Percentiles rank a stretch among this genome's conserved stretches.
Conservation (phyloP, 1,140 invertebrate species). For the Ostrea edulis region DNA sequence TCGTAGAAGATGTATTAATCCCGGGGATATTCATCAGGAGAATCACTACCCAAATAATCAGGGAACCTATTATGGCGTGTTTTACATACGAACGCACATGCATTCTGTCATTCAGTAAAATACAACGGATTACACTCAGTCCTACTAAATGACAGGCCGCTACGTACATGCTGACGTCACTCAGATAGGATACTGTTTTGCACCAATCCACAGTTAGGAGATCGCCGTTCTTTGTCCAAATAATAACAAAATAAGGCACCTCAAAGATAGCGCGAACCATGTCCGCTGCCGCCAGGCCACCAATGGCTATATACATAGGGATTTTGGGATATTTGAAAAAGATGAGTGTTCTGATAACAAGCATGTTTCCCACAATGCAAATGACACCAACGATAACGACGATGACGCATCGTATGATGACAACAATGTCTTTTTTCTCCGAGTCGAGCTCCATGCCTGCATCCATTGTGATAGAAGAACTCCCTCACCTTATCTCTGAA, state of each 20-base stretch:
- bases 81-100: slow-evolving; percentile 61
- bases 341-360: slow-evolving; percentile 69
- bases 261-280: slow-evolving; percentile 65
- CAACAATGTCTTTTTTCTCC: slow-evolving; percentile 4
- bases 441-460: slow-evolving; percentile 23
- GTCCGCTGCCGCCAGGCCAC: slow-evolving; percentile 68
- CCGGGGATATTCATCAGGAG: slow-evolving; percentile 61
- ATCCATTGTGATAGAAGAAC: slow-evolving; percentile 70
- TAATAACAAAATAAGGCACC: slow-evolving; percentile 67
- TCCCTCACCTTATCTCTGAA: slow-evolving; percentile 54
- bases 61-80: slow-evolving; percentile 59
- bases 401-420: slow-evolving; percentile 64
- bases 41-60: slow-evolving; percentile 58
- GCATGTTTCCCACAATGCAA: slow-evolving; percentile 69
- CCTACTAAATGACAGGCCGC: slow-evolving; percentile 70
- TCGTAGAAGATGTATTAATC: slow-evolving; percentile 50
- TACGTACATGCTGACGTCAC: slow-evolving; percentile 64
- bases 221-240: slow-evolving; percentile 53
- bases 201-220: slow-evolving; percentile 67
- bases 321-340: slow-evolving; percentile 65
- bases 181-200: slow-evolving; percentile 68
- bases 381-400: slow-evolving; percentile 69
- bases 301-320: slow-evolving; percentile 69
- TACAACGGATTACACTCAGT: slow-evolving; percentile 69
- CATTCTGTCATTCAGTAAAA: slow-evolving; percentile 70